Conservation (phyloP, 2,888 invertebrate species). For the Nomada fabriciana region DNA sequence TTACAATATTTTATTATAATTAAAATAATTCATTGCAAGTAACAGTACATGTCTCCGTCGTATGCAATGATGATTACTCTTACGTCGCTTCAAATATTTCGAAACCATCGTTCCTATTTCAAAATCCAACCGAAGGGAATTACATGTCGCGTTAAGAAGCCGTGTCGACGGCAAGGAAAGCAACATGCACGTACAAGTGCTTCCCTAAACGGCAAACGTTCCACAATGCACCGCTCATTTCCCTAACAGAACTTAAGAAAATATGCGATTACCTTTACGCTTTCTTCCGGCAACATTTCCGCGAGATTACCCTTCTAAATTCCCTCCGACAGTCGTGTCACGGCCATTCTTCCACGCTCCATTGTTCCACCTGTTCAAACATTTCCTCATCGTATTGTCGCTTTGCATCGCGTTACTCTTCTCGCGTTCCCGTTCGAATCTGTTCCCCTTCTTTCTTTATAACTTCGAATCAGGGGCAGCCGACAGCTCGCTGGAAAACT, state of each 20-base stretch:
- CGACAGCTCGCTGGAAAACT: not conserved
- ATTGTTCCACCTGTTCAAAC: constrained; percentile 38
- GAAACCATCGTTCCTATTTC: not conserved
- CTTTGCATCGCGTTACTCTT: constrained; percentile 6
- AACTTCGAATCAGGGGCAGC: not conserved
- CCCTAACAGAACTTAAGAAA: constrained; percentile 27
- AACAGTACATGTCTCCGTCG: not conserved
- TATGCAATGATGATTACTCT: not conserved
- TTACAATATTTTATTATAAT: no score
- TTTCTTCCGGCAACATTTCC: constrained; percentile 10
- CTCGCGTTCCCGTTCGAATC: constrained; percentile 2
- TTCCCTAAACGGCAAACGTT: not conserved
- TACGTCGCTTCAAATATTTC: not conserved
- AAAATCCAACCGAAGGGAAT: not conserved
- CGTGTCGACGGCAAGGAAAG: not conserved
- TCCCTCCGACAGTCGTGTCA: constrained; percentile 9
- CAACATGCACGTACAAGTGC: not conserved
- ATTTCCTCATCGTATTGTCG: not conserved
- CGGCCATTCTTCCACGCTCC: constrained; percentile 25
- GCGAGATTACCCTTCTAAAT: constrained; percentile 43
- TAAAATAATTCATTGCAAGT: no score
- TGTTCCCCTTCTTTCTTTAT: not conserved
- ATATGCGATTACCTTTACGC: constrained; percentile 42
- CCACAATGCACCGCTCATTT: not conserved
- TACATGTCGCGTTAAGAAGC: constrained; percentile 1